Evolutionary conservation across 2,113 vertebrate species (phyloP).

Genomic region (Tylochromis polylepis): DNA sequence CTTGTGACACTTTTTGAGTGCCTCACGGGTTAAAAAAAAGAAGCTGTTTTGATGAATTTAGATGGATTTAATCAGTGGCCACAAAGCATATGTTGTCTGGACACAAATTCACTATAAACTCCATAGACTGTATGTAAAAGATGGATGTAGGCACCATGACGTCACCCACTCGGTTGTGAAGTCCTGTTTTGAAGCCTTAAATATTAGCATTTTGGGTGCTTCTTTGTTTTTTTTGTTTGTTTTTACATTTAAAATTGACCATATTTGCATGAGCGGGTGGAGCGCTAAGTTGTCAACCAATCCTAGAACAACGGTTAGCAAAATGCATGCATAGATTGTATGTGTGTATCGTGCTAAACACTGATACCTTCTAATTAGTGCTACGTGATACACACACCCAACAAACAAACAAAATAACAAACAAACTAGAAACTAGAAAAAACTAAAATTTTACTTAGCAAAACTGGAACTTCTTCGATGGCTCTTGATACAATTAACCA

Average conservation of each 20-base stretch:
- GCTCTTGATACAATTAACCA: neutral
- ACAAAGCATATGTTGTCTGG: neutral
- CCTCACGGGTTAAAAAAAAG: neutral
- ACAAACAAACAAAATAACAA: no score
- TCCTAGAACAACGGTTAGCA: neutral
- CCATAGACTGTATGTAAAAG: neutral
- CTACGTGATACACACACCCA: neutral
- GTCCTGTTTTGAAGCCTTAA: neutral
- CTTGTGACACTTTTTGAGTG: neutral
- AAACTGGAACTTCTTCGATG: neutral
- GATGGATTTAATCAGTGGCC: neutral
- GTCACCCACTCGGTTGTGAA: rapidly evolving
- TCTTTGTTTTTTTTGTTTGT: neutral
- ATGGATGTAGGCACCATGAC: neutral
- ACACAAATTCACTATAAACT: neutral
- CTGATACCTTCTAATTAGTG: neutral
- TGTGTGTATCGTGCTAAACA: neutral
- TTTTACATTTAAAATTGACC: neutral
- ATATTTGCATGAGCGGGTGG: no score
- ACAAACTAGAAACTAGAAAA: neutral
- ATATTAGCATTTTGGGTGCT: rapidly evolving
- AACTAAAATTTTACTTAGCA: neutral
- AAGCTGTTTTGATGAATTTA: neutral
- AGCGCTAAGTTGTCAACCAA: neutral
- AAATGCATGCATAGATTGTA: neutral